Conservation (phyloP, 2,888 invertebrate genomes). For the Synanthedon vespiformis region DNA sequence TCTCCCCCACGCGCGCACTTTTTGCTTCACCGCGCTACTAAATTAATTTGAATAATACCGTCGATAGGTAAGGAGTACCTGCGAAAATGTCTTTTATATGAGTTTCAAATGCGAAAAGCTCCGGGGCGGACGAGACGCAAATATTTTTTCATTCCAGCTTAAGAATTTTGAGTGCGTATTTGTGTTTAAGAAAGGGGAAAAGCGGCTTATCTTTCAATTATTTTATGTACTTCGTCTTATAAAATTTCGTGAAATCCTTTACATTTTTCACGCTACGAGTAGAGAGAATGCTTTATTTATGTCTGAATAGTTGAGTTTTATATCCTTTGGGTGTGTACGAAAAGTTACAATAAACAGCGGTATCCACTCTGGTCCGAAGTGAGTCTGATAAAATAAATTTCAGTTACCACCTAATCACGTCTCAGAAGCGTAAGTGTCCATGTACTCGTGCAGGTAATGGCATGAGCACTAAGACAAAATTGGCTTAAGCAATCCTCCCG, state of each 20-base stretch:
- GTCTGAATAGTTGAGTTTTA: no score
- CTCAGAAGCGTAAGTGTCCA: constrained; percentile 39
- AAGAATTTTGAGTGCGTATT: constrained; percentile 34
- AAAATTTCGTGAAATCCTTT: neutral
- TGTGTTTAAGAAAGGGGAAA: constrained; percentile 36
- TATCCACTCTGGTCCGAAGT: constrained; percentile 24
- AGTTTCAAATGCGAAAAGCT: constrained; percentile 51
- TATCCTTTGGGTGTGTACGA: constrained; percentile 16
- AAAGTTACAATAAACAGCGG: constrained; percentile 38
- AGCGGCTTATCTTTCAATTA: constrained; percentile 25
- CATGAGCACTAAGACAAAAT: constrained; percentile 50
- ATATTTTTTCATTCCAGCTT: constrained; percentile 38
- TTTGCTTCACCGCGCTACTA: constrained; percentile 63
- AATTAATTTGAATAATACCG: constrained; percentile 69
- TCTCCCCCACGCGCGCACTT: constrained; percentile 53
- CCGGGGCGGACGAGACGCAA: constrained; percentile 24
- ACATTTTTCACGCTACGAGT: neutral
- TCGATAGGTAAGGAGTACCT: constrained; percentile 54
- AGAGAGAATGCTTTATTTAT: no score
- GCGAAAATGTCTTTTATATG: constrained; percentile 61
- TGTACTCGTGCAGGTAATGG: constrained; percentile 44
- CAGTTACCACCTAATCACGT: constrained; percentile 54
- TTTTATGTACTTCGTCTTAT: constrained; percentile 6
- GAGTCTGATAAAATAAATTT: constrained; percentile 49
- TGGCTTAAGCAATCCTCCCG: constrained; percentile 50